These are phyloP conservation scores for Trypoxylon attenuatum DNA, from an alignment of 2,888 invertebrate genomes.

Conservation along the genomic window DNA sequence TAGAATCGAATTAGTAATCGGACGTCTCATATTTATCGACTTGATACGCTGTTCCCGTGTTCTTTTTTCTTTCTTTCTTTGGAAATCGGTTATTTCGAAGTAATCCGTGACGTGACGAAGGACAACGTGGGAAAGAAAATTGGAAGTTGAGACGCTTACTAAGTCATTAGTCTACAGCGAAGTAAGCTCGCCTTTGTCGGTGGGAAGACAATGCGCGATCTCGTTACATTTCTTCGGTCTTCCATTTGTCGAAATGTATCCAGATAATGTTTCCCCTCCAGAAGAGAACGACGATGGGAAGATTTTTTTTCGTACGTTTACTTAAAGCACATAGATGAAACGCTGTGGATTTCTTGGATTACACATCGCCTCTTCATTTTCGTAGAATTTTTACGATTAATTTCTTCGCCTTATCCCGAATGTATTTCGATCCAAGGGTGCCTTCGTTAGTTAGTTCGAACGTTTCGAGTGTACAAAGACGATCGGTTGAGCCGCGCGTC, in stretches of 20 bases:
- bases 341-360: conserved; percentile 5
- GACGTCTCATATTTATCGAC: too few relatives aligned
- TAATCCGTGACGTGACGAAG: too few relatives aligned
- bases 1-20: too few relatives aligned
- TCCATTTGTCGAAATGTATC: conserved; percentile 25
- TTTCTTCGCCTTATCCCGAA: too few relatives aligned
- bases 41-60: neutral
- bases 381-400: too few relatives aligned
- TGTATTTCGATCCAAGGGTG: conserved; percentile 52
- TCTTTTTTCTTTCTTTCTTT: conserved; percentile 27
- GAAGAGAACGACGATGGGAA: too few relatives aligned
- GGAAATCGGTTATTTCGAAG: too few relatives aligned
- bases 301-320: too few relatives aligned
- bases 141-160: too few relatives aligned
- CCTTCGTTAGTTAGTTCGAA: conserved; percentile 35
- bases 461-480: too few relatives aligned
- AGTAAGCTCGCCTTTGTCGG: conserved; percentile 7
- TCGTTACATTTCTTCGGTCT: conserved; percentile 50
- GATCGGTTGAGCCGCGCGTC: too few relatives aligned
- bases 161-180: conserved; percentile 1
- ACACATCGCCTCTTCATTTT: conserved; percentile 12
- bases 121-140: too few relatives aligned
- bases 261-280: conserved; percentile 7
- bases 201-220: conserved; percentile 52
- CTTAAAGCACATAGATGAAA: neutral